Evolutionary conservation across 2,797 vertebrate genomes (phyloP), one percentile per base, ranked within the genome.

Genomic region (Oreortyx pictus): DNA sequence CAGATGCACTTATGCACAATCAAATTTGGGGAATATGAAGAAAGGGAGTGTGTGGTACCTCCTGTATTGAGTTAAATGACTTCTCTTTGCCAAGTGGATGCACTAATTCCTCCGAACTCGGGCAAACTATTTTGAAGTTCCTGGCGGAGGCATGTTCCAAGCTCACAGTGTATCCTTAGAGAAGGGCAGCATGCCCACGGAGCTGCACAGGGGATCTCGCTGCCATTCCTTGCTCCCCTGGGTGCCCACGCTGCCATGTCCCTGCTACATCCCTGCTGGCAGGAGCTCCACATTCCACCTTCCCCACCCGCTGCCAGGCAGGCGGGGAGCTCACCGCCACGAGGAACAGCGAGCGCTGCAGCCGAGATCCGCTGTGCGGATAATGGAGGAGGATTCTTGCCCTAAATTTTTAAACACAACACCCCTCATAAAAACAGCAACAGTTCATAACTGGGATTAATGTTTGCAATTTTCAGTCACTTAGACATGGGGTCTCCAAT

Each of bases 401-500:
- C 96, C 96, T 96, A 94, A 96, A 95, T 96, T 97, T 96, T 96
- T 96, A 95, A 97, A 95, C 93, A 81, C 90, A 94, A 82, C 96
- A 62, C 95, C 94, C 92, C 82, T 93, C 91, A 75, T 95, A 95
- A 95, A 95, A 95, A 77, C 95, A 96, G 50, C 97, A 96, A 92
- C 96, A 52, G 97, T 97, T 97, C 97, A 95, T 98, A 97, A 97
- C 97, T 96, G 97, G 97, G 96, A 98, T 98, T 98, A 96, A 98
- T 97, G 97, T 97, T 97, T 95, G 97, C 97, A 98, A 97, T 98
- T 97, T 97, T 96, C 98, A 96, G 97, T 97, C 97, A 97, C 97
- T 97, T 97, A 97, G 97, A 97, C 96, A 35, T 96, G 97, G 97
- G 97, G 97, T 97, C 97, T 98, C 96, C 94, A 95, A 90, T 93